These are phyloP conservation scores for Oxyura jamaicensis DNA, from an alignment of 2,113 vertebrate species.

Conservation along the genomic window DNA sequence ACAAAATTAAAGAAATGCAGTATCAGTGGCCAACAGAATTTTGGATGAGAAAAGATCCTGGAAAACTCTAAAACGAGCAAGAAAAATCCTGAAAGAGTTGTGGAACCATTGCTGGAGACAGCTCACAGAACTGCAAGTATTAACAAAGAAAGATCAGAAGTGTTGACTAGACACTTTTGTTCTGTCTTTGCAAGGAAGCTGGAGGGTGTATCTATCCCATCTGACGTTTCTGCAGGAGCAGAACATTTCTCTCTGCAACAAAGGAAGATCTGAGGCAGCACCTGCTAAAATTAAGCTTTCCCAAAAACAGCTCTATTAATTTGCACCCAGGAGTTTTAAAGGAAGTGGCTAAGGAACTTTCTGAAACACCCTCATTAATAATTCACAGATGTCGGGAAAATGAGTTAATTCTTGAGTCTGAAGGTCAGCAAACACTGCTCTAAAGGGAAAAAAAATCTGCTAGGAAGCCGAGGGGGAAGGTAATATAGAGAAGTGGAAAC, in stretches of 20 bases:
- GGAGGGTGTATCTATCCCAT: conserved; percentile 50
- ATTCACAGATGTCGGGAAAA: conserved; percentile 51
- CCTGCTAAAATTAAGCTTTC: conserved; percentile 68
- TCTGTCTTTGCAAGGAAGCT: conserved; percentile 57
- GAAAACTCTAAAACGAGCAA: background rate
- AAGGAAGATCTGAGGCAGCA: conserved; percentile 66
- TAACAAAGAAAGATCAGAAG: conserved; percentile 66
- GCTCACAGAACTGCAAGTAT: background rate
- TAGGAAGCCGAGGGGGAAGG: background rate
- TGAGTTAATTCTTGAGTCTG: conserved; percentile 59
- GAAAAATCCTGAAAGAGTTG: background rate
- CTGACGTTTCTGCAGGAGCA: conserved; percentile 50
- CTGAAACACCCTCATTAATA: conserved; percentile 63
- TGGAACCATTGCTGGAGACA: conserved; percentile 10
- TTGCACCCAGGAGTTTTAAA: conserved; percentile 66
- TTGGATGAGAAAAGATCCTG: background rate
- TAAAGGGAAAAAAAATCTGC: background rate
- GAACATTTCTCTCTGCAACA: conserved; percentile 50
- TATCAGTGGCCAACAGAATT: background rate
- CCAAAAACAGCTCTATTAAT: conserved; percentile 59
- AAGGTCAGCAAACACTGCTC: conserved; percentile 62
- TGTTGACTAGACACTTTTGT: conserved; percentile 68
- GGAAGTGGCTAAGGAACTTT: conserved; percentile 56
- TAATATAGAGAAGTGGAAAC: background rate
- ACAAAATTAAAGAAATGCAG: background rate